Evolutionary conservation across 2,113 vertebrate species (phyloP).

Genomic region (Stegastes partitus): DNA sequence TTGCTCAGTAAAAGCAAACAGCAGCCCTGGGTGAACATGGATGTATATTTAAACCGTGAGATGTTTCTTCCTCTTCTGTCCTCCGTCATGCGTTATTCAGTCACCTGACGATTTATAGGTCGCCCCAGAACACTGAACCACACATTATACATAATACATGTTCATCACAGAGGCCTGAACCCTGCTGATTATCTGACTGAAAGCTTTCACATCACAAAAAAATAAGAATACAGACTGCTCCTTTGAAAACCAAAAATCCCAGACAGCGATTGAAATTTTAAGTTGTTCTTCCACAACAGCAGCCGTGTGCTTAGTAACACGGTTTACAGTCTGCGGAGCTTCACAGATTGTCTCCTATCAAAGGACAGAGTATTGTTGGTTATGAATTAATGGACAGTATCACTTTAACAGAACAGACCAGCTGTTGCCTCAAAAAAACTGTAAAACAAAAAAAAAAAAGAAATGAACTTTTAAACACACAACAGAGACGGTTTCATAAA

Average conservation of each 20-base stretch:
- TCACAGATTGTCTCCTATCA: constrained; percentile 21
- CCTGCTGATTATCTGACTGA: not conserved
- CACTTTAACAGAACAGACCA: constrained; percentile 22
- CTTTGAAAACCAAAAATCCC: not conserved
- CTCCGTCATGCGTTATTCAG: not conserved
- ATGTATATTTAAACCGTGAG: not conserved
- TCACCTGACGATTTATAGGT: not conserved
- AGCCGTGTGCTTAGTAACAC: not conserved
- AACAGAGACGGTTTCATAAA: not conserved
- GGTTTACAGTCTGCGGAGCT: not conserved
- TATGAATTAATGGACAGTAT: constrained; percentile 13
- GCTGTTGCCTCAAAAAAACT: not conserved
- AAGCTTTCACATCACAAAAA: not conserved
- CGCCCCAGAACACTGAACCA: not conserved
- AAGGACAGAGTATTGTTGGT: constrained; percentile 10
- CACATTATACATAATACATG: not conserved
- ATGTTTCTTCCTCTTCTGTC: not conserved
- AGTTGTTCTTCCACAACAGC: not conserved
- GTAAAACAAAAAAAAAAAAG: constrained; percentile 3
- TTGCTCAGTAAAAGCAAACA: too few species aligned
- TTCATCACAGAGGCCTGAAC: not conserved
- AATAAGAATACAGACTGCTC: not conserved
- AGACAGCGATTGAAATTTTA: not conserved
- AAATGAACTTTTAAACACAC: not conserved
- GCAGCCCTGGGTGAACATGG: not conserved